Base-by-base conservation (phyloP, 2,888 invertebrate species). In the Darwinula stevensoni region DNA sequence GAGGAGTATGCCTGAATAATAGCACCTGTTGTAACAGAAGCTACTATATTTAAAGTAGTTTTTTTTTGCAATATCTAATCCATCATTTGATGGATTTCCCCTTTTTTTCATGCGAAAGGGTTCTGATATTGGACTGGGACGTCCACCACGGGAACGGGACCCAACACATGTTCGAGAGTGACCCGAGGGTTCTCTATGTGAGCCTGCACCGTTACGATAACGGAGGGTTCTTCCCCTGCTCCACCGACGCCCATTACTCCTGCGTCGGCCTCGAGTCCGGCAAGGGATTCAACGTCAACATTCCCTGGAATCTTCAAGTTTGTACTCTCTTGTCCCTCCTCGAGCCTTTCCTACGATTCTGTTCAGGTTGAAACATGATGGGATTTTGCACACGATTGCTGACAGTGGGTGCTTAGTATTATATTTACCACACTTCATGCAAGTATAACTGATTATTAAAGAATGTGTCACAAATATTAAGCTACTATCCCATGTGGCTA, bases 111-210 rank as follows among this genome's bases (percentile, higher is more conserved):
- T n/a, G n/a, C n/a, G n/a, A n/a, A n/a, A 56, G 56, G 36, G 45
- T 61, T 18, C 40, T 61, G 27, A 65, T 91, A 32, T 49, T 91
- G 1, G 91, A 91, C 55, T 91, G 88, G 76, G 91, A 91, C 50
- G 70, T 91, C 3, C 88, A 91, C 46, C 88, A 91, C 47, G 88
- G 88, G 2, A 82, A 91, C 48, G 88, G 84, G 3, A 50, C 48
- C 44, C 36, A 50, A 32, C 37, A 45, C 33, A 64, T 74, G 37
- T 76, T 82, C 32, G 69, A 74, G 35, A 56, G 65, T 3, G 62
- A 70, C 44, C 58, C 63, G 0, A 62, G 68, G 50, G 74, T 94
- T 26, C 54, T 86, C 35, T 88, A 84, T 50, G 63, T 91, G 28
- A 86, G 86, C 6, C 52, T 91, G 14, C 91, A 94, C 56, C 71